Base-by-base conservation (phyloP, 37 sponge, comb jelly and placozoan genomes). In the Spongia lamella region DNA sequence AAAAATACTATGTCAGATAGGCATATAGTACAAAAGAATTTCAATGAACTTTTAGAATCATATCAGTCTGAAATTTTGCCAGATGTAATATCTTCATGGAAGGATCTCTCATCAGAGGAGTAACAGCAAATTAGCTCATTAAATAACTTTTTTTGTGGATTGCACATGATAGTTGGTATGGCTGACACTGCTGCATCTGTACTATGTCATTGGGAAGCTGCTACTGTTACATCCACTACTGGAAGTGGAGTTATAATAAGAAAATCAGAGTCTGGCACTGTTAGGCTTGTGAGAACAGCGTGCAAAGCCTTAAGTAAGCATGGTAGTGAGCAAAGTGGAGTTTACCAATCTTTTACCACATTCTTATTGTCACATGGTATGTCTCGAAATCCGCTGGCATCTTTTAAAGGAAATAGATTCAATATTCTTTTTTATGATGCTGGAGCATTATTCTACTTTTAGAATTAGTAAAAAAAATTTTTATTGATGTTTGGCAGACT, bases 341-440 rank as follows among this genome's bases (percentile, higher is more conserved):
- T 78, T 7, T 78, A 66, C 27, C 56, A 66, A 13, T 22, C 80
- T 7, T 84, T 84, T 37, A 71, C 39, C 4, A 11, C 72, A 14
- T 71, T 29, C 62, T 30, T 76, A 0, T 27, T 1, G 38, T 68
- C 77, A 29, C 37, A 76, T 24, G 77, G 66, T 16, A 63, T 81
- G 2, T 0, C 0, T 2, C 34, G 39, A 19, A 39, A 58, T 27
- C 75, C 77, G 2, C 64, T 83, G 31, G 84, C 84, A 26, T 9
- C 63, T 1, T 76, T 81, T 29, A 1, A 38, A 29, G 73, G 81
- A 11, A 81, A 81, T 32, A 53, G 81, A 0, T 79, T 81, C 30
- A 83, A 68, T 29, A 74, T 82, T 2, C 4, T 82, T 25, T 82
- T 74, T 55, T 82, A 74, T 74, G 75, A 82, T 74, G 83, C 62